A percentile compares a stretch with the other conserved stretches of the same genome.
Evolutionary conservation across 2,888 invertebrate species (phyloP).

Genomic region (Caenorhabditis becei): DNA sequence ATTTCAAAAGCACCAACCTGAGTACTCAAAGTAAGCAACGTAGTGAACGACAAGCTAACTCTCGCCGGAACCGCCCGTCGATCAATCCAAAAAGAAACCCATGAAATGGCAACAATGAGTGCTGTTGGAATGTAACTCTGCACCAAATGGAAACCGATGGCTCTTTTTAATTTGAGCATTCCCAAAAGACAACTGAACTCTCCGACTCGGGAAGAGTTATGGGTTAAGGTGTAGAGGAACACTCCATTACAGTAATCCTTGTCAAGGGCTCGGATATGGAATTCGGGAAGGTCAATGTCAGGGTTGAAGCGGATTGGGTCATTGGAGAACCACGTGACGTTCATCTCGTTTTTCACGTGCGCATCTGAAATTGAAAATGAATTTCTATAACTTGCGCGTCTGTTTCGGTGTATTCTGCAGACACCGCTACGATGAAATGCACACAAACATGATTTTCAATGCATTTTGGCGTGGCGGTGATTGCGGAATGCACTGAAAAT

Average conservation of each 20-base stretch:
- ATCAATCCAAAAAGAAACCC: constrained; percentile 75
- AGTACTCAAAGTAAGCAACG: constrained; percentile 71
- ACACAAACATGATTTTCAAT: too few relatives aligned
- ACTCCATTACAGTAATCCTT: constrained; percentile 77
- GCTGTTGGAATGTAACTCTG: constrained; percentile 75
- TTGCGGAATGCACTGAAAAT: too few relatives aligned
- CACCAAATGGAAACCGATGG: constrained; percentile 84
- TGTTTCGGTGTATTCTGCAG: too few relatives aligned
- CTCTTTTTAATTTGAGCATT: constrained; percentile 82
- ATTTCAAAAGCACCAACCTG: constrained; percentile 55
- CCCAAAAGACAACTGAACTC: constrained; percentile 76
- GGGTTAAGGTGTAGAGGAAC: constrained; percentile 76
- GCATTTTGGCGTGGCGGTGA: too few relatives aligned
- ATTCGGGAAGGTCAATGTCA: constrained; percentile 75
- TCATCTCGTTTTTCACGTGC: constrained; percentile 77
- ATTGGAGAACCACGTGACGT: constrained; percentile 76
- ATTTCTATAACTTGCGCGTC: too few relatives aligned
- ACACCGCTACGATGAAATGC: too few relatives aligned
- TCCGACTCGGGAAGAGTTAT: constrained; percentile 73
- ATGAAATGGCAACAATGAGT: constrained; percentile 72
- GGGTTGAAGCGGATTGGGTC: constrained; percentile 75
- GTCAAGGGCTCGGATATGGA: constrained; percentile 72
- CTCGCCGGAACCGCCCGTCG: constrained; percentile 71
- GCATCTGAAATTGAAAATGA: constrained; percentile 67
- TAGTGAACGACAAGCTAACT: constrained; percentile 73